Evolutionary conservation across 2,797 vertebrate genomes (phyloP).

Genomic region (Gobio occitaniae): DNA sequence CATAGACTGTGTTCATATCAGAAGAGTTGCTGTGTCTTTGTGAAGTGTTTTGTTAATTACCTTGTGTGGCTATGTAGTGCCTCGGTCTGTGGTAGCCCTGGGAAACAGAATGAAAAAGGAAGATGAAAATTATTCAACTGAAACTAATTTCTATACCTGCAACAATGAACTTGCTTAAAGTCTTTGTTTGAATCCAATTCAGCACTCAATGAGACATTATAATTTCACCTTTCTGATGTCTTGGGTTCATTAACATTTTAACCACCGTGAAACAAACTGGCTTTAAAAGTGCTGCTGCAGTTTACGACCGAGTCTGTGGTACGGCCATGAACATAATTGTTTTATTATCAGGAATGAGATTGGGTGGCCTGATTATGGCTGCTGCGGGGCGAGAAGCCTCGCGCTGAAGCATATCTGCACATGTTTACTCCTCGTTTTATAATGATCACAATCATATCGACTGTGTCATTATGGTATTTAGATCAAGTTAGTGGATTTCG

Average conservation of each 20-base stretch:
- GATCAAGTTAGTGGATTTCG: constrained; percentile 6
- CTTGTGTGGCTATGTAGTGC: constrained; percentile 98
- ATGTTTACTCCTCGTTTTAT: constrained; percentile 21
- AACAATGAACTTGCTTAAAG: constrained; percentile 25
- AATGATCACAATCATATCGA: constrained; percentile 42
- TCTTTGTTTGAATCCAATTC: constrained; percentile 29
- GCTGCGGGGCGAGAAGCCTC: background rate
- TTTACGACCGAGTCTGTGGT: constrained; percentile 34
- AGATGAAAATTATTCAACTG: constrained; percentile 29
- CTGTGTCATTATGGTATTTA: constrained; percentile 50
- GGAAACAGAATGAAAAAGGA: constrained; percentile 53
- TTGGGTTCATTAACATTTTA: constrained; percentile 51
- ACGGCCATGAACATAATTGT: constrained; percentile 50
- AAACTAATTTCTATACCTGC: constrained; percentile 19
- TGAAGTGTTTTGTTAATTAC: constrained; percentile 74
- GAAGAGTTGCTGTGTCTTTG: background rate
- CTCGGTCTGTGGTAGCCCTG: constrained; percentile 96
- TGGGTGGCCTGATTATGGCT: constrained; percentile 49
- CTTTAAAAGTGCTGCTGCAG: constrained; percentile 17
- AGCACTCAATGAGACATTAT: constrained; percentile 11
- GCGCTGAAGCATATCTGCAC: background rate
- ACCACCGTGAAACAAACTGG: constrained; percentile 55
- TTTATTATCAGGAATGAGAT: constrained; percentile 54
- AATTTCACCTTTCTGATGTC: constrained; percentile 39
- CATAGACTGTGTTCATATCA: background rate